A percentile compares a stretch with the other conserved stretches of the same genome.
Conservation (phyloP, 2,113 vertebrate species). For the Corythoichthys intestinalis region DNA sequence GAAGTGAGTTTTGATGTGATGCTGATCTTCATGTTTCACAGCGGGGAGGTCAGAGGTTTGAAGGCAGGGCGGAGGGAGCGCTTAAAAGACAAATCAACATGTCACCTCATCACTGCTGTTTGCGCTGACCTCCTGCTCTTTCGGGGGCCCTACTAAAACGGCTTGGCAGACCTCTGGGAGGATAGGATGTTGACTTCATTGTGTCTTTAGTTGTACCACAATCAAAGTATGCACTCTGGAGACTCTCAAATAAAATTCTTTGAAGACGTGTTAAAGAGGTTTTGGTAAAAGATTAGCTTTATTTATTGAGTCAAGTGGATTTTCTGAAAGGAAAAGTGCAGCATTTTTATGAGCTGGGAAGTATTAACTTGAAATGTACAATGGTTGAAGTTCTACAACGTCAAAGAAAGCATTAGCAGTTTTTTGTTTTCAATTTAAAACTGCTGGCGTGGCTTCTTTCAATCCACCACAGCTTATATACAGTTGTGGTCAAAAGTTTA, state of each 20-base stretch:
- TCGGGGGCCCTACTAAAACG: slow-evolving; percentile 1
- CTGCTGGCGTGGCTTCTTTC: too few relatives aligned
- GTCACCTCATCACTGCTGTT: slow-evolving; percentile 53
- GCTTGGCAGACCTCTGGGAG: slow-evolving; percentile 19
- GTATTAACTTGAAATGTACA: too few relatives aligned
- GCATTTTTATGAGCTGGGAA: not conserved
- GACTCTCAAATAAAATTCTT: not conserved
- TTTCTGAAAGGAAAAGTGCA: not conserved
- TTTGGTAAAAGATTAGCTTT: not conserved
- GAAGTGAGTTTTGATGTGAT: slow-evolving; percentile 40
- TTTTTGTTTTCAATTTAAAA: too few relatives aligned
- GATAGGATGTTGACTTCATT: slow-evolving; percentile 12
- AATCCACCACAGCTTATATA: too few relatives aligned
- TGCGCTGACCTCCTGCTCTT: slow-evolving; percentile 23
- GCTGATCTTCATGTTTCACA: slow-evolving; percentile 26
- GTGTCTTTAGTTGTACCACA: not conserved
- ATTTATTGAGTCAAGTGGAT: not conserved
- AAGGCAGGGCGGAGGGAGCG: not conserved
- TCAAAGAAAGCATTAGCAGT: too few relatives aligned
- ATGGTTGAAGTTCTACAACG: too few relatives aligned
- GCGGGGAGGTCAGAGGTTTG: slow-evolving; percentile 32
- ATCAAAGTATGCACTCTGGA: not conserved
- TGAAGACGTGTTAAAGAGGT: not conserved
- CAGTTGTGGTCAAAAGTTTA: too few relatives aligned
- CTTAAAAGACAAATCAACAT: slow-evolving; percentile 43